Conservation (phyloP, 2,888 invertebrate species). For the Lasiommata megera region DNA sequence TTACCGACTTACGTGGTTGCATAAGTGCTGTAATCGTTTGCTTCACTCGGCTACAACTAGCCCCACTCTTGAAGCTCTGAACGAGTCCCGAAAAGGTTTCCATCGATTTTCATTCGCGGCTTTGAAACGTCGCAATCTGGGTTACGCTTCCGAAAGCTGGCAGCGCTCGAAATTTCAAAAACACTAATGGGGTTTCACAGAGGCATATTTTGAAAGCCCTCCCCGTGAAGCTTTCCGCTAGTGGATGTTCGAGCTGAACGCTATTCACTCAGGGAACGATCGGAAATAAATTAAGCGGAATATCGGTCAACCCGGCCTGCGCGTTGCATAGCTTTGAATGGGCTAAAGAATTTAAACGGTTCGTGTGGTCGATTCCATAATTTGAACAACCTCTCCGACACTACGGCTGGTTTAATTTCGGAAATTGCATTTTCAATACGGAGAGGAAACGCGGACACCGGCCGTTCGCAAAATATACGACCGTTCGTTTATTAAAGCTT, state of each 20-base stretch:
- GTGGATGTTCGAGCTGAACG: neutral
- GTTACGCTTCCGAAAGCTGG: conserved; percentile 4
- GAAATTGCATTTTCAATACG: neutral
- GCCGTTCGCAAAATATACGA: neutral
- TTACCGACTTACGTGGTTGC: too few relatives aligned
- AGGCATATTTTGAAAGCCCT: conserved; percentile 12
- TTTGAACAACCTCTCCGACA: neutral
- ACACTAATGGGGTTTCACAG: conserved; percentile 15
- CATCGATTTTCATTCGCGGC: neutral
- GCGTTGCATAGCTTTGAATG: neutral
- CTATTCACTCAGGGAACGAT: neutral
- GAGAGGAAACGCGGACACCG: neutral
- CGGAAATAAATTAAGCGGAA: conserved; percentile 7
- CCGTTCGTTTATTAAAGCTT: too few relatives aligned
- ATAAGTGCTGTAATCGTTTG: too few relatives aligned
- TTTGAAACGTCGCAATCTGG: neutral
- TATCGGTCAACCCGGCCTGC: conserved; percentile 1
- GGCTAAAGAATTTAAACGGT: neutral
- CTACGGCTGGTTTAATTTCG: neutral
- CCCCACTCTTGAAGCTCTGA: too few relatives aligned
- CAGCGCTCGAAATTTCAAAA: conserved; percentile 9
- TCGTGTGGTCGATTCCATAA: neutral
- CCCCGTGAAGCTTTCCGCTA: conserved; percentile 3
- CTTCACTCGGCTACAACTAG: too few relatives aligned
- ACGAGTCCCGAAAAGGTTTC: neutral